phyloP scores from a whole-genome alignment of 37 sponge, comb jelly and placozoan genomes.

The Bolinopsis microptera region DNA sequence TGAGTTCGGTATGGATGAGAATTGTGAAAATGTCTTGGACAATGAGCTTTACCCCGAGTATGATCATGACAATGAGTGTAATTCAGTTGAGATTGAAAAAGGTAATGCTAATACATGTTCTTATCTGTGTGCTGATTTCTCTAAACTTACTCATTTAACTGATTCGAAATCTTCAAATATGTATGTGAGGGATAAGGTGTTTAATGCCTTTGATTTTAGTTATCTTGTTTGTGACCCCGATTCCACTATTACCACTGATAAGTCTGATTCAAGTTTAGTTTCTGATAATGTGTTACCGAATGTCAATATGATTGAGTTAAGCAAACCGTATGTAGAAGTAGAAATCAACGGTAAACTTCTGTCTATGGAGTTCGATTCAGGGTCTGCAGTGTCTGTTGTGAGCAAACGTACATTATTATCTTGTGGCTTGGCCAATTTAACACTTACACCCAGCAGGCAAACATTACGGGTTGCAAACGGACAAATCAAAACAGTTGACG shows the following conservation, averaged over 20 bases:
- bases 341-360: background rate
- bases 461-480: constrained; percentile 35
- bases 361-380: background rate
- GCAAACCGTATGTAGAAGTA: constrained; percentile 18
- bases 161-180: background rate
- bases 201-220: no score
- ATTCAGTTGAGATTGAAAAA: background rate
- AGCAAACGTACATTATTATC: background rate
- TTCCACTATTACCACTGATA: background rate
- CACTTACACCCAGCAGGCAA: constrained; percentile 20
- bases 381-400: background rate
- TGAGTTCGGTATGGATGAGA: background rate
- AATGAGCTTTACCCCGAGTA: background rate
- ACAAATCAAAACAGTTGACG: constrained; percentile 12
- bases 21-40: background rate
- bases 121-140: background rate
- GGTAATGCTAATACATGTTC: background rate
- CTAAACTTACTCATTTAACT: no score
- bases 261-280: background rate
- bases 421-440: background rate
- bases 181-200: background rate
- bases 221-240: background rate
- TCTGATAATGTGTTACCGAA: background rate
- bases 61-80: background rate
- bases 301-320: background rate